Conservation (phyloP, 2,797 vertebrate species). For the Megalops cyprinoides region DNA sequence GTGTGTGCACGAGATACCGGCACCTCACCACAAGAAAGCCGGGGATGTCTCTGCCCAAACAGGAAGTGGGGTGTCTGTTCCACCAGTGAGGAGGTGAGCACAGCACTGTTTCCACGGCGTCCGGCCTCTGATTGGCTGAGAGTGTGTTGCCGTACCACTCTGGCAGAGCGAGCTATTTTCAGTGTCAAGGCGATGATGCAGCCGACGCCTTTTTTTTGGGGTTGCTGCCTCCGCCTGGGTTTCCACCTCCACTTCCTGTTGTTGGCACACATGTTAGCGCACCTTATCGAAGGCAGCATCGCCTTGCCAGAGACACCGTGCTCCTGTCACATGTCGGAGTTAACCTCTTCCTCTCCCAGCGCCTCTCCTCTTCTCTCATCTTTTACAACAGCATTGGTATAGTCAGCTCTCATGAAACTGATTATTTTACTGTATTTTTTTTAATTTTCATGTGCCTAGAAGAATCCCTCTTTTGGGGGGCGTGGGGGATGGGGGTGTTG, state of each 20-base stretch:
- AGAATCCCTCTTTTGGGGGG: too few relatives aligned
- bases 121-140: not conserved
- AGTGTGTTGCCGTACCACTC: not conserved
- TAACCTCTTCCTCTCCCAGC: not conserved
- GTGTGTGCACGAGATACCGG: not conserved
- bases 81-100: not conserved
- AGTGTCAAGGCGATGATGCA: not conserved
- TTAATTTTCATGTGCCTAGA: too few relatives aligned
- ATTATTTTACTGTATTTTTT: too few relatives aligned
- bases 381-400: too few relatives aligned
- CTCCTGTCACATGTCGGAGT: not conserved
- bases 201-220: not conserved
- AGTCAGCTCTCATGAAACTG: too few relatives aligned
- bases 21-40: not conserved
- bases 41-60: not conserved
- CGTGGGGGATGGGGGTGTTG: too few relatives aligned
- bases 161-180: not conserved
- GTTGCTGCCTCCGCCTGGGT: not conserved
- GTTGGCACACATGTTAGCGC: not conserved
- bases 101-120: not conserved
- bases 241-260: slow-evolving; percentile 6
- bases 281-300: not conserved
- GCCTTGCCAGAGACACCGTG: not conserved
- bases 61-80: slow-evolving; percentile 7
- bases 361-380: too few relatives aligned